Evolutionary conservation across 2,888 invertebrate genomes (phyloP).

Genomic region (Leptodirus hochenwartii): DNA sequence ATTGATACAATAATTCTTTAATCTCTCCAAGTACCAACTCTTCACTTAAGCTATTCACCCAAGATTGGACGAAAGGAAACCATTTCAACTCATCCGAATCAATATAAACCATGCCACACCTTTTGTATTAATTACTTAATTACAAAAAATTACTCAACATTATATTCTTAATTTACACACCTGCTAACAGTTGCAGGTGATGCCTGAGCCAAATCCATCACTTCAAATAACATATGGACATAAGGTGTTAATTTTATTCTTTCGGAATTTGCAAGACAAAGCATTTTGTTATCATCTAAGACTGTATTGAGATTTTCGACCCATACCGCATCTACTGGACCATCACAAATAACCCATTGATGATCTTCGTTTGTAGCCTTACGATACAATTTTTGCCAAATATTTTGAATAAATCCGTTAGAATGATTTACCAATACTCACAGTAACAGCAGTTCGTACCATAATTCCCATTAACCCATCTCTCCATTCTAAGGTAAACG

Average conservation of each 20-base stretch:
- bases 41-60: constrained; percentile 40
- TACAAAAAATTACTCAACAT: constrained; percentile 18
- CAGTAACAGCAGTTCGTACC: constrained; percentile 39
- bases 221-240: constrained; percentile 81
- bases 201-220: constrained; percentile 70
- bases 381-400: constrained; percentile 8
- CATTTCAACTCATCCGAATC: constrained; percentile 71
- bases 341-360: constrained; percentile 85
- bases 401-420: background rate
- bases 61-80: constrained; percentile 62
- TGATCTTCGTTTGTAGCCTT: constrained; percentile 44
- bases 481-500: constrained; percentile 74
- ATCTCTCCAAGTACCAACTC: constrained; percentile 35
- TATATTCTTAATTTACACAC: no score
- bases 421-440: no score
- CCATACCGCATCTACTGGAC: constrained; percentile 86
- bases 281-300: constrained; percentile 84
- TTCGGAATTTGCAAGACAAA: constrained; percentile 81
- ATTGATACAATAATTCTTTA: constrained; percentile 40
- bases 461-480: constrained; percentile 68
- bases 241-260: constrained; percentile 75
- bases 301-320: constrained; percentile 90
- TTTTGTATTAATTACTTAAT: constrained; percentile 15
- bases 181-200: constrained; percentile 79
- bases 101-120: constrained; percentile 80